Base-by-base conservation (phyloP, 2,797 vertebrate species). In the Helostoma temminkii region DNA sequence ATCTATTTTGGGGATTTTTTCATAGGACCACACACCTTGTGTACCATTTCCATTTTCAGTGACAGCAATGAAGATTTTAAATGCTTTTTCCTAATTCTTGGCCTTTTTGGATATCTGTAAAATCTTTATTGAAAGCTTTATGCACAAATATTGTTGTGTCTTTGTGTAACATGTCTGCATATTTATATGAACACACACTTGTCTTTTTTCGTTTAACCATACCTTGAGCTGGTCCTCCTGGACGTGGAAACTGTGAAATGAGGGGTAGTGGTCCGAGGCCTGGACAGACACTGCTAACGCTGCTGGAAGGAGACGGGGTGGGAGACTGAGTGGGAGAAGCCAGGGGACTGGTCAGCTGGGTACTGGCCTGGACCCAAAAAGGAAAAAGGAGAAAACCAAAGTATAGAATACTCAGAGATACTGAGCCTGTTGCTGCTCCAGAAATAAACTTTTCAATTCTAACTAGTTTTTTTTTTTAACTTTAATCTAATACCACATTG, bases 291-390 rank as follows among this genome's bases (percentile, higher is more conserved):
- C 78, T 97, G 94, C 87, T 96, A 84, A 98, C 94, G 78, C 90
- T 98, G 89, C 95, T 95, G 42, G 96, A 96, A 14, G 97, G 97
- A 62, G 97, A 97, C 0, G 97, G 97, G 15, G 96, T 96, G 30
- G 98, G 97, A 76, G 98, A 99, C 82, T 98, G 97, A 19, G 97
- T 95, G 67, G 97, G 97, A 77, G 97, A 99, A 0, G 96, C 95
- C 89, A 97, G 93, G 9, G 97, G 97, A 88, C 97, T 99, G 77
- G 76, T 96, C 91, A 98, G 85, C 82, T 98, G 97, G 57, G 95
- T 95, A 85, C 81, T 95, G 92, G 93, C 95, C 98, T 99, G 78
- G 22, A 89, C 5, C 75, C 19, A 52, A 25, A 21, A 19, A 45
- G 1, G 21, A 8, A 41, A 36, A 34, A 11, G 63, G 1, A n/a